Evolutionary conservation across 2,888 invertebrate species (phyloP), one percentile per base, ranked within the genome.

Genomic region (Ichneumoninae sp.): DNA sequence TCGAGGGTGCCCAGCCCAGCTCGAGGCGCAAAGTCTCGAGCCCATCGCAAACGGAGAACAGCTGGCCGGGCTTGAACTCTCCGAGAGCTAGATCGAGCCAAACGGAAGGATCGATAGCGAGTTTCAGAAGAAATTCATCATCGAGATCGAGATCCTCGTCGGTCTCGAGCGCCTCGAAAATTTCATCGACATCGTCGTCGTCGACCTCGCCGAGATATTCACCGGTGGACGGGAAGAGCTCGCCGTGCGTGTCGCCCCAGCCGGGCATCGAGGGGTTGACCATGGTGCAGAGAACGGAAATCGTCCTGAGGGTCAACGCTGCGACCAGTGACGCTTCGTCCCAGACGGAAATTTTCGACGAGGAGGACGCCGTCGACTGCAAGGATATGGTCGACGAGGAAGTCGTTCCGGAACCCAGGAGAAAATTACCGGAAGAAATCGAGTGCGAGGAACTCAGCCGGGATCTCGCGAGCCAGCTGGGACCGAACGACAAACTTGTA

Each of bases 371-470:
- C 57, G 60, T 10, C 44, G 80, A 79, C 1, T 8, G 91, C 91
- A 36, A 92, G 92, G 86, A 47, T 33, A 74, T 86, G 66, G n/a
- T 10, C 2, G 75, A 79, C 10, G 68, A 77, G 13, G 88, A 88
- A 47, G 71, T 85, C 1, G 94, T 95, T 62, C 93, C 95, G 26
- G 93, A 94, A 54, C 94, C 94, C 1, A 94, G 96, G 85, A 95
- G 95, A 89, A 96, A 96, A 88, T 94, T 95, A 65, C 95, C 96
- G 87, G 97, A 97, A 92, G 97, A 97, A 93, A 95, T 97, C 88
- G 97, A 97, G 89, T 97, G 97, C 94, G 97, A 97, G 91, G 95
- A 96, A 89, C 94, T 97, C 86, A 95, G 96, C 65, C 94, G 95
- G 85, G 96, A 96, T 91, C 94, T 96, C 82, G 95, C 95, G 81